Evolutionary conservation across 2,113 vertebrate species (phyloP).

Genomic region (Salvelinus sp.): DNA sequence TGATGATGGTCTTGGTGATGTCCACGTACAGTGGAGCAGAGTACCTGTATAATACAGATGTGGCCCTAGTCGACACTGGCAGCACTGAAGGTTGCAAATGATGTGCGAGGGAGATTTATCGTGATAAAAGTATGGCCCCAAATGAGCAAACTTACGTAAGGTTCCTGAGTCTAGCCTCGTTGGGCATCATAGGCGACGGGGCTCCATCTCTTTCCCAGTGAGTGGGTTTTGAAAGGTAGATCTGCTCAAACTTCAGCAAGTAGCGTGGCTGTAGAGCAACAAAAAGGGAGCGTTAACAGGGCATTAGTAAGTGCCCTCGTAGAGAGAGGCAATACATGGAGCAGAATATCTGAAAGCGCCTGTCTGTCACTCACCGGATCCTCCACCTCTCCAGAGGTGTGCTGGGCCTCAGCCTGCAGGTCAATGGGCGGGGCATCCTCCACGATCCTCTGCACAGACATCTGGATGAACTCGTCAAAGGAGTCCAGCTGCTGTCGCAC

Average conservation of each 20-base stretch:
- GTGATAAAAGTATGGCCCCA: not conserved
- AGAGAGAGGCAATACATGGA: not conserved
- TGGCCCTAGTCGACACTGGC: not conserved
- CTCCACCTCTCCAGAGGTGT: slow-evolving; percentile 95
- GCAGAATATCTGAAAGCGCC: not conserved
- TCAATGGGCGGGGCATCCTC: slow-evolving; percentile 98
- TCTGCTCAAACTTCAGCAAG: slow-evolving; percentile 96
- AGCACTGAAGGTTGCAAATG: not conserved
- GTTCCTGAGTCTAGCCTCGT: slow-evolving; percentile 95
- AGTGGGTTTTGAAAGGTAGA: slow-evolving; percentile 96
- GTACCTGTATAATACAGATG: slow-evolving; percentile 75
- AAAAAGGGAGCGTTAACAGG: not conserved
- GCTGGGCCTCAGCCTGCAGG: slow-evolving; percentile 96
- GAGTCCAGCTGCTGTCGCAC: slow-evolving; percentile 97
- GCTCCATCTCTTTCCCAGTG: slow-evolving; percentile 98
- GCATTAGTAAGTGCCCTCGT: not conserved
- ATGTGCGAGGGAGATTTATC: too few relatives aligned
- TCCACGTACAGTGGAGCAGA: slow-evolving; percentile 97
- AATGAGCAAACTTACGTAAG: slow-evolving; percentile 82
- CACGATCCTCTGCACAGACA: slow-evolving; percentile 98
- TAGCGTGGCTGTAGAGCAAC: slow-evolving; percentile 82
- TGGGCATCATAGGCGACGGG: slow-evolving; percentile 98
- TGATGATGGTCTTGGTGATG: slow-evolving; percentile 98
- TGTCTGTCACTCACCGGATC: slow-evolving; percentile 83
- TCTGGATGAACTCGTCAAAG: slow-evolving; percentile 99